Percentiles rank a stretch among this genome's conserved stretches.
Evolutionary conservation across 2,113 vertebrate species (phyloP).

Genomic region (Chionodraco myersi): DNA sequence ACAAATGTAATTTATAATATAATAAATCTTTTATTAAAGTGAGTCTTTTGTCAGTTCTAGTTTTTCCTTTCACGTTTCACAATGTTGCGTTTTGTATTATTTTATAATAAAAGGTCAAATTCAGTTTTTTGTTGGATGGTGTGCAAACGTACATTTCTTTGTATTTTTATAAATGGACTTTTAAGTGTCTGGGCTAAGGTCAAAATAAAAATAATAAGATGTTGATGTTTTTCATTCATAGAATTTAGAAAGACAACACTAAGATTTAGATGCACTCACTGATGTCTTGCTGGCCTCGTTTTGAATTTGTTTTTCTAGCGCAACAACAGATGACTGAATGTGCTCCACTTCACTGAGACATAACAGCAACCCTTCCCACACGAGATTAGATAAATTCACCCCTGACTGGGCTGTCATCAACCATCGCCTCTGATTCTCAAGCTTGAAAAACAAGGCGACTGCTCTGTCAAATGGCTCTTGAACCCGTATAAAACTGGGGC

Average conservation of each 20-base stretch:
- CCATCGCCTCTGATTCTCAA: neutral
- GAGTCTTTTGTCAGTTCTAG: neutral
- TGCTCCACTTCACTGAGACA: neutral
- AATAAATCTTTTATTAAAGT: neutral
- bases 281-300: neutral
- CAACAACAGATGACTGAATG: constrained; percentile 1
- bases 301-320: neutral
- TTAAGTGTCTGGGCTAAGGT: neutral
- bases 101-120: neutral
- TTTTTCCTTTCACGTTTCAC: neutral
- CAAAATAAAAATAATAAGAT: neutral
- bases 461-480: neutral
- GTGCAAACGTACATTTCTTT: neutral
- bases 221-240: neutral
- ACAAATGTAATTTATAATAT: too few relatives aligned
- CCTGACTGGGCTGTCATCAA: constrained; percentile 16
- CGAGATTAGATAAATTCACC: constrained; percentile 11
- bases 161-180: neutral
- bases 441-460: neutral
- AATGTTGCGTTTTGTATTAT: neutral
- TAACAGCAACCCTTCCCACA: neutral
- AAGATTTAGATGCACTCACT: neutral
- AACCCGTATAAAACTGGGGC: neutral
- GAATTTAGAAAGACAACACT: neutral
- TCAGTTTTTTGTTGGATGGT: neutral